These are phyloP conservation scores for Drosophila pachea DNA, from an alignment of 1,140 invertebrate species.

Conservation along the genomic window DNA sequence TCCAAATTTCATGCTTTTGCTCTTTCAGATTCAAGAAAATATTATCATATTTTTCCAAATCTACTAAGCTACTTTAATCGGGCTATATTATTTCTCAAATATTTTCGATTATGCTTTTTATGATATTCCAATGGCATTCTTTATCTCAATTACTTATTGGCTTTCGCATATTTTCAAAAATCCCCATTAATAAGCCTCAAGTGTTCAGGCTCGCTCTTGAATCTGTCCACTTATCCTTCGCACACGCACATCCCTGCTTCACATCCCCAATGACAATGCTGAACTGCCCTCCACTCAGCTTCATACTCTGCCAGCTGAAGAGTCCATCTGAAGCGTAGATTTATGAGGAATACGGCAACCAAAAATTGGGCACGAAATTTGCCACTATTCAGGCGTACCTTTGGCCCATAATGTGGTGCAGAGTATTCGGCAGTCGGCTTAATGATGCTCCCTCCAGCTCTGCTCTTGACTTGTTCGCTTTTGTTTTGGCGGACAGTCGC, in stretches of 20 bases:
- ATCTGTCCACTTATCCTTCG: background rate
- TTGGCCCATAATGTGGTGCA: background rate
- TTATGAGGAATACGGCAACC: too few species aligned
- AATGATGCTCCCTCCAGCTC: background rate
- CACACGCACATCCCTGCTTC: background rate
- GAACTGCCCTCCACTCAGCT: too few species aligned
- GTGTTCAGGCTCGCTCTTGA: background rate
- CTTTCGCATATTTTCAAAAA: background rate
- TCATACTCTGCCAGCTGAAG: too few species aligned
- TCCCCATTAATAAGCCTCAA: background rate
- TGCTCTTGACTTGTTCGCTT: slow-evolving; percentile 46
- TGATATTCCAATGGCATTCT: background rate
- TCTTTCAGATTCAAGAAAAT: background rate
- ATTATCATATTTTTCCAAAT: too few species aligned
- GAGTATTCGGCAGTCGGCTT: background rate
- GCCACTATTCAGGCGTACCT: too few species aligned
- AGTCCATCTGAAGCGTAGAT: too few species aligned
- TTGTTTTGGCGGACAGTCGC: slow-evolving; percentile 52
- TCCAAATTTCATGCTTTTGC: slow-evolving; percentile 60
- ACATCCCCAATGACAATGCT: background rate
- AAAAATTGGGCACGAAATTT: background rate
- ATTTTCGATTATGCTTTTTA: background rate
- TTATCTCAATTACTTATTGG: background rate
- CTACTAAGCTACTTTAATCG: too few species aligned
- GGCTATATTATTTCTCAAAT: too few species aligned